These are phyloP conservation scores for Epiblema foenella DNA, from an alignment of 2,888 invertebrate genomes.

Conservation along the genomic window DNA sequence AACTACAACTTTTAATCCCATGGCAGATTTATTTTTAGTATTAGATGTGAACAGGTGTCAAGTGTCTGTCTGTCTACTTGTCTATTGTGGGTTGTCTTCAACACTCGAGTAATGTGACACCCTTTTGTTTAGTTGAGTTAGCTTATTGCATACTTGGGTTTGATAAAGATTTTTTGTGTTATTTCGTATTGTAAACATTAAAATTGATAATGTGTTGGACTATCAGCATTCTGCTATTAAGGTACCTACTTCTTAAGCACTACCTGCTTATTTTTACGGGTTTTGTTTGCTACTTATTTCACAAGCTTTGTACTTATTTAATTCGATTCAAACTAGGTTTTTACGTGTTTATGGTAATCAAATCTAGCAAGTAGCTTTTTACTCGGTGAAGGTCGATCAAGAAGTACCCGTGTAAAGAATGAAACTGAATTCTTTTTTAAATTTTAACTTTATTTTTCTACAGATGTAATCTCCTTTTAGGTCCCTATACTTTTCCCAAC, in stretches of 20 bases:
- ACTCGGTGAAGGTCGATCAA: too few species aligned
- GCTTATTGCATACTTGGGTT: slow-evolving; percentile 36
- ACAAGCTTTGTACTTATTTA: too few species aligned
- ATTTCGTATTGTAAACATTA: slow-evolving; percentile 9
- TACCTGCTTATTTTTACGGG: too few species aligned
- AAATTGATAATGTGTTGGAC: not conserved
- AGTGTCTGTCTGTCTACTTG: slow-evolving; percentile 41
- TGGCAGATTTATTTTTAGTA: slow-evolving; percentile 17
- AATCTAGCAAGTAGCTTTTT: not conserved
- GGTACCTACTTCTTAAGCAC: too few species aligned
- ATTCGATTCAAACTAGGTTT: too few species aligned
- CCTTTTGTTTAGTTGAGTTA: slow-evolving; percentile 40
- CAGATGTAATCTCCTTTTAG: too few species aligned
- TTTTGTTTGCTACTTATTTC: too few species aligned
- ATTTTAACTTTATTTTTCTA: too few species aligned
- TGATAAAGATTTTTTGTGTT: slow-evolving; percentile 36
- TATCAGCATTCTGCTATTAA: too few species aligned
- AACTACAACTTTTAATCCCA: slow-evolving; percentile 21
- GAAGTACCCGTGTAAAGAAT: too few species aligned
- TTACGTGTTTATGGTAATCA: not conserved
- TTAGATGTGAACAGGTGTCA: slow-evolving; percentile 43
- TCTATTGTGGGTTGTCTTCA: slow-evolving; percentile 44
- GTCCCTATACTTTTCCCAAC: too few species aligned
- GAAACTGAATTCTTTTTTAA: too few species aligned
- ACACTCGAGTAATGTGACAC: slow-evolving; percentile 42